Evolutionary conservation across 37 sponge, comb jelly and placozoan species (phyloP).

Genomic region (Halisarca cf. caerulea): DNA sequence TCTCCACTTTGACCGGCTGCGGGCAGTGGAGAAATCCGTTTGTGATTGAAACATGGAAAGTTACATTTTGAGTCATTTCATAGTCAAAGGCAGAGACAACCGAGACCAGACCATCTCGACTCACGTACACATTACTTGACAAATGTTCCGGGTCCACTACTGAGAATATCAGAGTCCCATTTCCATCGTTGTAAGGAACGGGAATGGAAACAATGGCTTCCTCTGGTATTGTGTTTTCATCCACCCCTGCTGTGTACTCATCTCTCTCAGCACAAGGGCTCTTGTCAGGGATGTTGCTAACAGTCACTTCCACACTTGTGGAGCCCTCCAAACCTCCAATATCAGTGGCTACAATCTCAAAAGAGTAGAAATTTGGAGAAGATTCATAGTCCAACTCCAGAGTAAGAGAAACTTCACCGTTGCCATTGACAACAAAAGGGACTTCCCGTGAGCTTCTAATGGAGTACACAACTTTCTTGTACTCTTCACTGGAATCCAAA

Average conservation of each 20-base stretch:
- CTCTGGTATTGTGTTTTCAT: slow-evolving; percentile 52
- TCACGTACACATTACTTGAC: slow-evolving; percentile 10
- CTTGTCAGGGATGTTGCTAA: slow-evolving; percentile 54
- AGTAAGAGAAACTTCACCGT: slow-evolving; percentile 31
- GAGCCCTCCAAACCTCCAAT: slow-evolving; percentile 23
- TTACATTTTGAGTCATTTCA: slow-evolving; percentile 16
- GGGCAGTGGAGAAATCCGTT: slow-evolving; percentile 33
- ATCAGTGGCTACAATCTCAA: slow-evolving; percentile 58
- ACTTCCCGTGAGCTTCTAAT: not conserved
- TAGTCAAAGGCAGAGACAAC: slow-evolving; percentile 46
- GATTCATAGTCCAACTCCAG: slow-evolving; percentile 51
- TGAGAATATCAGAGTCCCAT: slow-evolving; percentile 17
- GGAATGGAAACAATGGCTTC: slow-evolving; percentile 31
- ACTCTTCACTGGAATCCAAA: slow-evolving; percentile 16
- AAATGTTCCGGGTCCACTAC: not conserved
- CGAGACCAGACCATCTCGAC: slow-evolving; percentile 2
- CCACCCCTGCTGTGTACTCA: slow-evolving; percentile 11
- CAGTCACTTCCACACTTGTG: slow-evolving; percentile 32
- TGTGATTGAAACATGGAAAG: slow-evolving; percentile 38
- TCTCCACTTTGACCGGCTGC: not conserved
- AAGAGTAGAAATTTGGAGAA: slow-evolving; percentile 26
- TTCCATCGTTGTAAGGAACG: slow-evolving; percentile 33
- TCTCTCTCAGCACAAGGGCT: slow-evolving; percentile 32
- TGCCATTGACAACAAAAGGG: slow-evolving; percentile 34
- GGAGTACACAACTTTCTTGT: not conserved